A percentile compares a stretch with the other conserved stretches of the same genome.
phyloP scores from a whole-genome alignment of 2,888 invertebrate genomes.

The Ditylenchus weischeri region DNA sequence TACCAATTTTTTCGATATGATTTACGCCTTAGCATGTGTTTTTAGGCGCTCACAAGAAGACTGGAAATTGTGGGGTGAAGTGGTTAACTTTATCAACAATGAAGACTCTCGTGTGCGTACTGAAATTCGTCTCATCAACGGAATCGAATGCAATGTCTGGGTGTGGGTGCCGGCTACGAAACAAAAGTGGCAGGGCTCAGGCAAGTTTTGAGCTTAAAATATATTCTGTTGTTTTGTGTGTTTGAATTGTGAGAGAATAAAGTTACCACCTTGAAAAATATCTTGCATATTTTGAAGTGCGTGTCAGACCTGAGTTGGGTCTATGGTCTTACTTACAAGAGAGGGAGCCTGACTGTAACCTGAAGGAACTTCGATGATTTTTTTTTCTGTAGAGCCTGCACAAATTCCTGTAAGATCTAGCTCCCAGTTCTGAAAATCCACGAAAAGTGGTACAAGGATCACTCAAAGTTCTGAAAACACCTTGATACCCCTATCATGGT shows the following conservation, averaged over 20 bases:
- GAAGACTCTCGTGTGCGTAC: conserved; percentile 67
- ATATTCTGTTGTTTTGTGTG: no score
- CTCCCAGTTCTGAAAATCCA: no score
- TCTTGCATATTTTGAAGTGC: no score
- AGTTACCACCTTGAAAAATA: no score
- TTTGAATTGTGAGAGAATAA: neutral
- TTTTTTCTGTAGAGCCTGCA: no score
- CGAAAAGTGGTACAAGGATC: no score
- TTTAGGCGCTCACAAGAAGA: conserved; percentile 54
- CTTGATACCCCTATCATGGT: no score
- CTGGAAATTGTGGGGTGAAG: conserved; percentile 77
- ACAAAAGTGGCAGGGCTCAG: conserved; percentile 30
- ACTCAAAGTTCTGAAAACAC: no score
- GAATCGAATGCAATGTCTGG: conserved; percentile 92
- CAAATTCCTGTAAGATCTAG: no score
- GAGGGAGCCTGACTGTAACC: no score
- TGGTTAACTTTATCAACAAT: conserved; percentile 72
- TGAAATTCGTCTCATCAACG: conserved; percentile 75
- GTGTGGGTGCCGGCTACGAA: conserved; percentile 60
- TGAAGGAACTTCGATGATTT: no score
- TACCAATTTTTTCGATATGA: conserved; percentile 55
- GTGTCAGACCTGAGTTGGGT: neutral
- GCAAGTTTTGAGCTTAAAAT: conserved; percentile 7
- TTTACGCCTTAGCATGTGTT: conserved; percentile 1
- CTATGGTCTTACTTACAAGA: neutral